These are phyloP conservation scores for Microcebus jonahi DNA, from an alignment of 2,113 vertebrate genomes.

Conservation along the genomic window DNA sequence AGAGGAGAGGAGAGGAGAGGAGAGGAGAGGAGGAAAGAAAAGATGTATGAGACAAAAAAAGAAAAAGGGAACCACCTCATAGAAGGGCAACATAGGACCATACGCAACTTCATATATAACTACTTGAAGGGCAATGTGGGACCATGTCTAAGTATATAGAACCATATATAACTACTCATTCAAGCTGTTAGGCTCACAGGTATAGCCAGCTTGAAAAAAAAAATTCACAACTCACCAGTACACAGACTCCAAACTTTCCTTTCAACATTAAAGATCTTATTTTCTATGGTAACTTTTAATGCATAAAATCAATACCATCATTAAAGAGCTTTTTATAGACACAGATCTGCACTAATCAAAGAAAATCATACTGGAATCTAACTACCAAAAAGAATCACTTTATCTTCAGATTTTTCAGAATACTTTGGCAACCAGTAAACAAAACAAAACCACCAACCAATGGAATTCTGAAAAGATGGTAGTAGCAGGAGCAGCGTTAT, in stretches of 20 bases:
- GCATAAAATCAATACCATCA: background rate
- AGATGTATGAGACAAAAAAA: background rate
- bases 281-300: background rate
- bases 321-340: background rate
- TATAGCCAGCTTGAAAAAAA: background rate
- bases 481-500: background rate
- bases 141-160: background rate
- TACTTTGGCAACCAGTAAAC: background rate
- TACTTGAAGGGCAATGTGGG: background rate
- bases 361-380: background rate
- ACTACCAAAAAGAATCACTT: background rate
- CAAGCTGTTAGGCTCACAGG: background rate
- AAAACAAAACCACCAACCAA: background rate
- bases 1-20: too few relatives aligned
- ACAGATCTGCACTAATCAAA: background rate
- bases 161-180: background rate
- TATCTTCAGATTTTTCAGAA: constrained; percentile 6
- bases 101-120: background rate
- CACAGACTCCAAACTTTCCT: background rate
- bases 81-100: background rate
- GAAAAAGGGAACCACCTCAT: background rate
- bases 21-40: too few relatives aligned
- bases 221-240: background rate
- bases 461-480: background rate
- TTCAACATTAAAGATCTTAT: background rate